Base-by-base conservation (phyloP, 2,888 invertebrate genomes). In the Augiades crinisus region DNA sequence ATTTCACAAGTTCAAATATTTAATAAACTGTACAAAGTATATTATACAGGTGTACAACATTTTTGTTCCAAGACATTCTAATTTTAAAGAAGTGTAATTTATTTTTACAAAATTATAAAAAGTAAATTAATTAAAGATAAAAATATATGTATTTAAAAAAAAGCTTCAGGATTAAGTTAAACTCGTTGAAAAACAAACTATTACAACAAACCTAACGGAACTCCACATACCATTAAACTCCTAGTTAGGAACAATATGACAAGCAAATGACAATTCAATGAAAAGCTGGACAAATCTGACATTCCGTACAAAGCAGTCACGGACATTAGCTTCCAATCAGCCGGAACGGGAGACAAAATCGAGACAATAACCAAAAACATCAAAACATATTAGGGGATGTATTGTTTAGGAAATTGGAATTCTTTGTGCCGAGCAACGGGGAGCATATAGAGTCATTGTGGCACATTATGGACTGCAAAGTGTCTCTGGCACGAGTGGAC, bases 301-400 rank as follows among this genome's bases (percentile, higher is more conserved):
- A 60, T 63, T 64, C 63, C 59, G 63, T 62, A 63, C 55, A 63
- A 66, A 68, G 65, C 70, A 65, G 80, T 79, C 83, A 87, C 73
- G 83, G 75, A 58, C 70, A 70, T 81, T 79, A 79, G 72, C 70
- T 60, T 64, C 70, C 70, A 81, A 86, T 83, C 80, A 75, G 60
- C 68, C 67, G 58, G 61, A 56, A 70, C 64, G 68, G 73, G 65
- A 64, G 61, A 70, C 72, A 67, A 70, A 67, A 62, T 41, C 55
- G 50, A 53, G 57, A 81, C 75, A 81, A 84, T 75, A 65, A 70
- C 68, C 67, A 64, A 77, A 78, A 77, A 78, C 78, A 87, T 86
- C 87, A 87, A 86, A 89, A 89, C 89, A 89, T 83, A 89, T 89
- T 89, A 88, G 72, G 75, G 68, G 58, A 60, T 56, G 61, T 59